Percentiles rank a stretch among this genome's conserved stretches.
phyloP scores from a whole-genome alignment of 53 echinoderm and acorn worm genomes.

The Actinopyga echinites region DNA sequence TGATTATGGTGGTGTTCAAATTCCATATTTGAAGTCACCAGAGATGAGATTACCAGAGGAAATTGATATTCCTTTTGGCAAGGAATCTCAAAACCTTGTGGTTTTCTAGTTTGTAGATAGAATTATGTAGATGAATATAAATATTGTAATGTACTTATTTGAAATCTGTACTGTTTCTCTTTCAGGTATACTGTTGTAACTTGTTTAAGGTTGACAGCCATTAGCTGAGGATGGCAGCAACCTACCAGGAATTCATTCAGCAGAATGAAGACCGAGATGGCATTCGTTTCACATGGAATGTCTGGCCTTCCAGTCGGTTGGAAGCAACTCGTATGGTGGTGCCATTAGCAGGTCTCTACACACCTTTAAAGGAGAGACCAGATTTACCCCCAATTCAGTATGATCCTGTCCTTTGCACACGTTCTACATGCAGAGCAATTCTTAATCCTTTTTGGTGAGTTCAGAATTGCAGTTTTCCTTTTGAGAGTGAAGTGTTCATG shows the following conservation, averaged over 20 bases:
- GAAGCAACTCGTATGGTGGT: constrained; percentile 99
- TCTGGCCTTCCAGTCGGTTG: constrained; percentile 93
- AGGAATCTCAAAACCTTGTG: too few relatives aligned
- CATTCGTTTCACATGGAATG: constrained; percentile 92
- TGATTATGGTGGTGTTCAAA: too few relatives aligned
- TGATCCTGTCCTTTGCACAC: constrained; percentile 91
- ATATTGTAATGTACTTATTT: too few relatives aligned
- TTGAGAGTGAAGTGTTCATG: too few relatives aligned
- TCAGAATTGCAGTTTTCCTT: not conserved
- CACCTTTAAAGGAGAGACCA: constrained; percentile 89
- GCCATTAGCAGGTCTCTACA: constrained; percentile 83
- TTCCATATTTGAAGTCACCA: too few relatives aligned
- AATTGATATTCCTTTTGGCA: too few relatives aligned
- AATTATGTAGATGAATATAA: too few relatives aligned
- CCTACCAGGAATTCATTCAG: constrained; percentile 86
- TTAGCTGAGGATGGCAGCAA: constrained; percentile 8
- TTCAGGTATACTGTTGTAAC: too few relatives aligned
- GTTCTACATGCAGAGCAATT: constrained; percentile 91
- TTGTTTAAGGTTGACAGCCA: too few relatives aligned
- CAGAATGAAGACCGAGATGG: constrained; percentile 92
- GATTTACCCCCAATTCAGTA: constrained; percentile 96
- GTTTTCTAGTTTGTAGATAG: too few relatives aligned
- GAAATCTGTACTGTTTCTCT: too few relatives aligned
- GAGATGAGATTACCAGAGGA: too few relatives aligned
- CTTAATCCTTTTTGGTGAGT: constrained; percentile 98